phyloP scores from a whole-genome alignment of 2,888 invertebrate species.

The Callimorpha dominula region DNA sequence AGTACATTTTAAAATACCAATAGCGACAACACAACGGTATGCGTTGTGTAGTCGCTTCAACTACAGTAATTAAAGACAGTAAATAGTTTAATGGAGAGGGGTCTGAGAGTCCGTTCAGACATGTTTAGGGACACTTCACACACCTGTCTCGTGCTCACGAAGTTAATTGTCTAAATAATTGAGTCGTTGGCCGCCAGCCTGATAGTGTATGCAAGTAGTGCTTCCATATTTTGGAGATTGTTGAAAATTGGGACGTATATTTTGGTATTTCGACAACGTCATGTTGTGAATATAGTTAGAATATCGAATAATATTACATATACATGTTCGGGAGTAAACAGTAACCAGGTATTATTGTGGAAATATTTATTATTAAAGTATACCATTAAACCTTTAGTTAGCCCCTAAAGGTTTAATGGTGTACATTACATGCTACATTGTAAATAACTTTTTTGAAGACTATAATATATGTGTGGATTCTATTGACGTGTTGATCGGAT shows the following conservation, averaged over 20 bases:
- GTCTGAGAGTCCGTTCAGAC: slow-evolving; percentile 44
- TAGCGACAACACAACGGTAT: too few species aligned
- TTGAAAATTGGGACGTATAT: too few species aligned
- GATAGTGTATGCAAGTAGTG: slow-evolving; percentile 17
- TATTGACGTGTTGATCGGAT: too few species aligned
- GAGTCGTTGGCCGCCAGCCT: slow-evolving; percentile 55
- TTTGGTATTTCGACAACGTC: not conserved
- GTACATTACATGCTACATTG: too few species aligned
- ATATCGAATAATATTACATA: too few species aligned
- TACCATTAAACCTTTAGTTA: too few species aligned
- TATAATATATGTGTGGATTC: too few species aligned
- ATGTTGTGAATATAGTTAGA: not conserved
- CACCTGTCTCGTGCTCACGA: slow-evolving; percentile 67
- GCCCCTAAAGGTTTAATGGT: too few species aligned
- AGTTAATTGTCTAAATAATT: slow-evolving; percentile 79
- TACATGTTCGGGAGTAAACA: too few species aligned
- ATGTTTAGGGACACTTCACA: slow-evolving; percentile 51
- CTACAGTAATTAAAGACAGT: slow-evolving; percentile 37
- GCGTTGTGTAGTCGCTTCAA: slow-evolving; percentile 10
- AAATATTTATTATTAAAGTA: not conserved
- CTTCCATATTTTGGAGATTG: not conserved
- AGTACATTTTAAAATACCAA: not conserved
- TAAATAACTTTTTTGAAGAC: too few species aligned
- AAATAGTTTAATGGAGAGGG: slow-evolving; percentile 63
- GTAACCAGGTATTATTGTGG: not conserved